Evolutionary conservation across 1,140 invertebrate genomes (phyloP).

Genomic region (Lerema accius): DNA sequence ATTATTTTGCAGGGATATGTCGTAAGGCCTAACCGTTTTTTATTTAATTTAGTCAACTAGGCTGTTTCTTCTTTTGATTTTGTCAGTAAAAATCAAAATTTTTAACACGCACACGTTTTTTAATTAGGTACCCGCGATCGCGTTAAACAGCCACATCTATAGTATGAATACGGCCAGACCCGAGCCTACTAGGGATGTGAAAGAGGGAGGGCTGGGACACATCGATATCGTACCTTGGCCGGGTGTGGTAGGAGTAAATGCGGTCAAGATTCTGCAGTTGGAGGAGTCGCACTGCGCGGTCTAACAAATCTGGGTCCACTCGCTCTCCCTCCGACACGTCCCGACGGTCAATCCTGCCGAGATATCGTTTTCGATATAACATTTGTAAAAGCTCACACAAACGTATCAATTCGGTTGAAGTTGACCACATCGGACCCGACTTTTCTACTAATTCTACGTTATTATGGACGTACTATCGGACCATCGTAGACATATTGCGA

Average conservation of each 20-base stretch:
- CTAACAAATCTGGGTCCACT: slow-evolving; percentile 74
- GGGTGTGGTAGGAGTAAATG: slow-evolving; percentile 81
- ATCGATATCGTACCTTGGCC: slow-evolving; percentile 82
- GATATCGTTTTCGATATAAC: slow-evolving; percentile 72
- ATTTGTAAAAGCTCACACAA: slow-evolving; percentile 59
- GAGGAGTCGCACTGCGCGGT: slow-evolving; percentile 76
- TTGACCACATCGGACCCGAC: too few relatives aligned
- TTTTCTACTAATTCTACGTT: too few relatives aligned
- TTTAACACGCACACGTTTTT: background rate
- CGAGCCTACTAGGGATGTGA: slow-evolving; percentile 13
- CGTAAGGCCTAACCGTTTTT: too few relatives aligned
- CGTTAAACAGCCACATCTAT: too few relatives aligned
- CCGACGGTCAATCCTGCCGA: slow-evolving; percentile 80
- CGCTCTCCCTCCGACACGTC: slow-evolving; percentile 67
- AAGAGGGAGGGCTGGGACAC: slow-evolving; percentile 47
- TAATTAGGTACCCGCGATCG: too few relatives aligned
- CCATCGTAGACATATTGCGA: too few relatives aligned
- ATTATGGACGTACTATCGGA: too few relatives aligned
- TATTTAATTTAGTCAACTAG: too few relatives aligned
- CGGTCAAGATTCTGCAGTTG: slow-evolving; percentile 79
- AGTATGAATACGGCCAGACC: background rate
- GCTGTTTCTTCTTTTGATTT: too few relatives aligned
- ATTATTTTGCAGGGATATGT: too few relatives aligned
- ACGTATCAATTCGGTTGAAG: too few relatives aligned
- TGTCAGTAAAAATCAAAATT: background rate